These are phyloP conservation scores for Arctia plantaginis DNA, from an alignment of 2,888 invertebrate species.

Conservation along the genomic window DNA sequence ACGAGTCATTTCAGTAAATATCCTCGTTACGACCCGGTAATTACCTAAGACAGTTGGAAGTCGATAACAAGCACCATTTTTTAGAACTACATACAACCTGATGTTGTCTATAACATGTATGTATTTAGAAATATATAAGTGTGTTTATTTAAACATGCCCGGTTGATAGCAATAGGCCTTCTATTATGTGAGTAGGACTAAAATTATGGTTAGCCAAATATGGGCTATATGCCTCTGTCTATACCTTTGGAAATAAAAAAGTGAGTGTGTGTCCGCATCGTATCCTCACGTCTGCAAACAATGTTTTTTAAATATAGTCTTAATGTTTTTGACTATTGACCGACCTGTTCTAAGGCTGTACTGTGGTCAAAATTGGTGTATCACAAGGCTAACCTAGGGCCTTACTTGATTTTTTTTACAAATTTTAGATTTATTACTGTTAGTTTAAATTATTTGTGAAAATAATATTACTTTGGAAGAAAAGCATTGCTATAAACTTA, in stretches of 20 bases:
- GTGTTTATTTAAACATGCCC: no score
- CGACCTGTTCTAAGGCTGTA: not conserved
- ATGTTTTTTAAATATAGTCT: not conserved
- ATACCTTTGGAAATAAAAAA: not conserved
- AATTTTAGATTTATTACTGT: not conserved
- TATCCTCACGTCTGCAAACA: not conserved
- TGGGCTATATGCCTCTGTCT: no score
- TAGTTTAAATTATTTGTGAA: not conserved
- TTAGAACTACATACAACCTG: conserved; percentile 15
- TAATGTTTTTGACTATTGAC: not conserved
- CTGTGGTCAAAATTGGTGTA: not conserved
- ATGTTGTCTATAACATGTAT: not conserved
- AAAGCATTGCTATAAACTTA: not conserved
- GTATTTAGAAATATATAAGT: not conserved
- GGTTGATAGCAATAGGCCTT: no score
- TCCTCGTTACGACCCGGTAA: conserved; percentile 46
- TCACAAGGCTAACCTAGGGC: not conserved
- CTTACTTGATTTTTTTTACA: not conserved
- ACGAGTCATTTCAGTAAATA: conserved; percentile 19
- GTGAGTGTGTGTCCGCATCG: no score
- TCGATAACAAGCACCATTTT: conserved; percentile 41
- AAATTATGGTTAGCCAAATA: no score
- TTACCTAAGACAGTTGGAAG: conserved; percentile 52
- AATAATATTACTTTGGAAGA: not conserved
- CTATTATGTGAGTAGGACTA: no score